Base-by-base conservation (phyloP, 1,140 invertebrate genomes). In the Leucophenga varia region DNA sequence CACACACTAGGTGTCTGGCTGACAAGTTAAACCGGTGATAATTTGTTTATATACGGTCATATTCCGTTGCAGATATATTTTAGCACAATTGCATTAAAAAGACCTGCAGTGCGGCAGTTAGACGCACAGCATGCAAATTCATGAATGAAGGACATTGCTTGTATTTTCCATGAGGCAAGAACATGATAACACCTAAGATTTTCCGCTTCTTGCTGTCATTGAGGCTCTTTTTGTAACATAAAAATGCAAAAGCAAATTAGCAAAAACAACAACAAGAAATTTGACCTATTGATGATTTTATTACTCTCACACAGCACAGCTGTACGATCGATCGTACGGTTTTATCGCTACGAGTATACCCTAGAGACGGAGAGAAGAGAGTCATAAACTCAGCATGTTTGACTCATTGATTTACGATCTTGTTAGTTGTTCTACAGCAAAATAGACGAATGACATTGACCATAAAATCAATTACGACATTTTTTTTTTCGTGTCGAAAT, bases 381-480 rank as follows among this genome's bases (percentile, higher is more conserved):
- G n/a, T n/a, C n/a, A n/a, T n/a, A n/a, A n/a, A n/a, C n/a, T n/a
- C n/a, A n/a, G n/a, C n/a, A n/a, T n/a, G n/a, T n/a, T n/a, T n/a
- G n/a, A n/a, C n/a, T 30, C 38, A 43, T 38, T 47, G 55, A 65
- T 65, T 65, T 65, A 65, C 56, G 56, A 67, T 67, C 52, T 61
- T 49, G 4, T 34, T 34, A 14, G 12, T 34, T 3, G 32, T 14
- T 34, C 13, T 34, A n/a, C 6, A 28, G 12, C 12, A 12, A 28
- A 6, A 28, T 28, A 7, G 25, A 12, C 12, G 6, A 59, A 63
- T 67, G 55, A 63, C 63, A 65, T 52, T 54, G 64, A 65, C 59
- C 63, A 65, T 65, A 65, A 65, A 65, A 65, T 65, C 63, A 65
- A 65, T 65, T 65, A 65, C 63, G 63, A 65, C 63, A 65, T 34